Evolutionary conservation across 2,888 invertebrate species (phyloP), one percentile per base, ranked within the genome.

Genomic region (Drosophila conformis): DNA sequence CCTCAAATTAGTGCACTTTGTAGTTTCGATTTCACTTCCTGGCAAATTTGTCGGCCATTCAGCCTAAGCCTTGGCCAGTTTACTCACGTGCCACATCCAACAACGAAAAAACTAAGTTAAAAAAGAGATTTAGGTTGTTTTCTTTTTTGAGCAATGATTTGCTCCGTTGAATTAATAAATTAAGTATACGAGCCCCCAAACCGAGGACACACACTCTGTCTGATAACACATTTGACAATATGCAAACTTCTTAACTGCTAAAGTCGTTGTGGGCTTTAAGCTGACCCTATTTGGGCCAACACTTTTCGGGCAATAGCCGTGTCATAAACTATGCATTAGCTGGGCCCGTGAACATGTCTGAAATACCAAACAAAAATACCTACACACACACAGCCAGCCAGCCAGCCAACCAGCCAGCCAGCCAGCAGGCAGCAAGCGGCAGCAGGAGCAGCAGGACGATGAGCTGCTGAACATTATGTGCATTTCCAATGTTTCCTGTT

Each of bases 321-420:
- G 70, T 85, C 85, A 85, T 85, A 89, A 85, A 85, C 90, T 89
- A 85, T 85, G 84, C 88, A 85, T 85, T 85, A 85, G 90, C 82
- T 75, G 40, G 74, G 21, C 74, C 61, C 60, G 69, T 75, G 90
- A 71, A 82, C 84, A 89, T 85, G 84, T 68, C 76, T 79, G 72
- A 89, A 84, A 85, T 85, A 89, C 89, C 69, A 78, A 89, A 78
- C 87, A 66, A 75, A 89, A 87, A 87, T 81, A 82, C 74, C 88
- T 70, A 69, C 67, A 79, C 74, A 69, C 81, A 67, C 67, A 54
- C 64, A 48, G 6, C 6, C 29, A 29, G 27, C 38, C 29, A 29
- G 7, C 29, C 15, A 27, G 7, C 18, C 6, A 40, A n/a, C 4
- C 70, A 69, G 60, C 54, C 61, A 48, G 18, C 40, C 18, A 29